Conservation (phyloP, 2,797 vertebrate genomes). For the Poeciliopsis turneri region DNA sequence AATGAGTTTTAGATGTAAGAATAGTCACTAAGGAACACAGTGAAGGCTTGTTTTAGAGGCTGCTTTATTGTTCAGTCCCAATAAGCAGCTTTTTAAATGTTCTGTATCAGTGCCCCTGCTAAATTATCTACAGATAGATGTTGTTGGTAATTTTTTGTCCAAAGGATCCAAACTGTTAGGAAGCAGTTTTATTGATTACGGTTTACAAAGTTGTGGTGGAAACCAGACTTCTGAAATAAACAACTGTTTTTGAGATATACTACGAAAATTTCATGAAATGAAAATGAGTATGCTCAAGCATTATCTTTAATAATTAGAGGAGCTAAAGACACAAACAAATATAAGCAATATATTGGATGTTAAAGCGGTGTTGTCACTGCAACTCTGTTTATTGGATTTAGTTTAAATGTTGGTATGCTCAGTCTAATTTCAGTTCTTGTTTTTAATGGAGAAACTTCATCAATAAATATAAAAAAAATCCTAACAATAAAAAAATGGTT, state of each 20-base stretch:
- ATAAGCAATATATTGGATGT: background rate
- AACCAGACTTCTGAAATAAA: background rate
- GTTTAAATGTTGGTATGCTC: background rate
- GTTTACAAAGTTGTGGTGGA: background rate
- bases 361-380: background rate
- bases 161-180: background rate
- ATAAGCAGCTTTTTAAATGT: background rate
- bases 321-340: background rate
- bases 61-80: background rate
- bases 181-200: background rate
- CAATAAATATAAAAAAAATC: background rate
- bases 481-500: background rate
- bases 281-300: background rate
- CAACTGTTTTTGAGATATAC: background rate
- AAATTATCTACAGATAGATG: background rate
- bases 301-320: background rate
- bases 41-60: background rate
- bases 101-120: background rate
- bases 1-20: background rate
- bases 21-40: background rate
- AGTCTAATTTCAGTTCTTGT: background rate
- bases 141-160: background rate
- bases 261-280: background rate
- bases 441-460: no score
- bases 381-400: background rate